Conservation (phyloP, 1,140 invertebrate species). For the Heliothis virescens region DNA sequence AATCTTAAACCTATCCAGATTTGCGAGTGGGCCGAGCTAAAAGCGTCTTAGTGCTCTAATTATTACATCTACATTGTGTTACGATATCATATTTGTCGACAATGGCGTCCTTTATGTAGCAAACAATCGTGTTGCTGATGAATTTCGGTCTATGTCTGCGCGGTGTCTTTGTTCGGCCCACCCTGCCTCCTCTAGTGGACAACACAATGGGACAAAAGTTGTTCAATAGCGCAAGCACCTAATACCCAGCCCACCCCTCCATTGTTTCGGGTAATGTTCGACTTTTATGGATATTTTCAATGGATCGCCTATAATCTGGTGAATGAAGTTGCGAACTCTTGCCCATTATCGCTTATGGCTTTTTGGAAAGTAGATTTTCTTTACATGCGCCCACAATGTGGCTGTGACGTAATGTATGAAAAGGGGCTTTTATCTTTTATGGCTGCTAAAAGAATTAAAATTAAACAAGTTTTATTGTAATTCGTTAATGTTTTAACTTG, state of each 20-base stretch:
- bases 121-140: slow-evolving; percentile 85
- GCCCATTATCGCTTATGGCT: slow-evolving; percentile 68
- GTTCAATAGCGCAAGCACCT: slow-evolving; percentile 83
- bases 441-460: background rate
- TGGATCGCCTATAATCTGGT: slow-evolving; percentile 82
- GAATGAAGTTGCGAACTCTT: slow-evolving; percentile 79
- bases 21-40: slow-evolving; percentile 48
- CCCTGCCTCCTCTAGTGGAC: slow-evolving; percentile 73
- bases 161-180: slow-evolving; percentile 81
- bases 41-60: slow-evolving; percentile 75
- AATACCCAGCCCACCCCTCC: slow-evolving; percentile 82
- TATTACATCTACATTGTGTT: slow-evolving; percentile 82
- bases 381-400: slow-evolving; percentile 14
- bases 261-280: slow-evolving; percentile 85
- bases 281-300: slow-evolving; percentile 86
- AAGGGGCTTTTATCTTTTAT: slow-evolving; percentile 17
- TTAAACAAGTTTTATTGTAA: slow-evolving; percentile 1
- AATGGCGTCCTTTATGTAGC: slow-evolving; percentile 84
- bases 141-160: slow-evolving; percentile 85
- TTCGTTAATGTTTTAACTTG: background rate
- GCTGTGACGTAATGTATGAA: slow-evolving; percentile 20
- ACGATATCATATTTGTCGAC: slow-evolving; percentile 85
- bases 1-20: slow-evolving; percentile 25
- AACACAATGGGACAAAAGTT: slow-evolving; percentile 85
- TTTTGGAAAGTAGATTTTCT: slow-evolving; percentile 53